These are phyloP conservation scores for Andrena trimmerana DNA, from an alignment of 2,888 invertebrate species.

Conservation along the genomic window DNA sequence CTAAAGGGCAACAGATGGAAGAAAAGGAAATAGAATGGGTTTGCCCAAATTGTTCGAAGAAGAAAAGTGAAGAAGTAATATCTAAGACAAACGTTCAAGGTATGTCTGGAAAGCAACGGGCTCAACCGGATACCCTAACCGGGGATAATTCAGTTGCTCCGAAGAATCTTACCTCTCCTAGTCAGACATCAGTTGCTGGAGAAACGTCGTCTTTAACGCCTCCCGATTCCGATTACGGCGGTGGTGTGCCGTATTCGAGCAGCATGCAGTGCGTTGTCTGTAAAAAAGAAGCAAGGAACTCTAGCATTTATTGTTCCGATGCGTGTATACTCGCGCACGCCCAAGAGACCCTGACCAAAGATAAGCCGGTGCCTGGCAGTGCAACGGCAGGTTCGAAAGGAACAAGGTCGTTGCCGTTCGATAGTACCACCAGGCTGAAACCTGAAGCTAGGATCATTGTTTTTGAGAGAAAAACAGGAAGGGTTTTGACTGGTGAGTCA, in stretches of 20 bases:
- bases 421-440: constrained; percentile 74
- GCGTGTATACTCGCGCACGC: constrained; percentile 95
- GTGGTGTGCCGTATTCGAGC: constrained; percentile 54
- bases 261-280: constrained; percentile 90
- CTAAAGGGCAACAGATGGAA: constrained; percentile 93
- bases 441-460: constrained; percentile 88
- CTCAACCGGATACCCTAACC: constrained; percentile 35
- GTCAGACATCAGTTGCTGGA: constrained; percentile 17
- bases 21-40: constrained; percentile 95
- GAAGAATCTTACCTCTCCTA: constrained; percentile 33
- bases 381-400: constrained; percentile 66
- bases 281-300: constrained; percentile 91
- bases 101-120: constrained; percentile 50
- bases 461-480: constrained; percentile 93
- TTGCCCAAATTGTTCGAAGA: constrained; percentile 93
- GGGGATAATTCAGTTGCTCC: constrained; percentile 37
- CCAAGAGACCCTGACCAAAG: constrained; percentile 86
- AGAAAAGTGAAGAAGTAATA: constrained; percentile 81
- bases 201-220: constrained; percentile 21
- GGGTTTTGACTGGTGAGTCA: constrained; percentile 85
- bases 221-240: constrained; percentile 33
- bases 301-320: constrained; percentile 95
- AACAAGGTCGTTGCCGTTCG: constrained; percentile 70
- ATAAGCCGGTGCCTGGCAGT: constrained; percentile 72
- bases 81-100: constrained; percentile 35